A percentile compares a stretch with the other conserved stretches of the same genome.
These are phyloP conservation scores for Cotesia glomerata DNA, from an alignment of 1,140 invertebrate species.

Conservation along the genomic window DNA sequence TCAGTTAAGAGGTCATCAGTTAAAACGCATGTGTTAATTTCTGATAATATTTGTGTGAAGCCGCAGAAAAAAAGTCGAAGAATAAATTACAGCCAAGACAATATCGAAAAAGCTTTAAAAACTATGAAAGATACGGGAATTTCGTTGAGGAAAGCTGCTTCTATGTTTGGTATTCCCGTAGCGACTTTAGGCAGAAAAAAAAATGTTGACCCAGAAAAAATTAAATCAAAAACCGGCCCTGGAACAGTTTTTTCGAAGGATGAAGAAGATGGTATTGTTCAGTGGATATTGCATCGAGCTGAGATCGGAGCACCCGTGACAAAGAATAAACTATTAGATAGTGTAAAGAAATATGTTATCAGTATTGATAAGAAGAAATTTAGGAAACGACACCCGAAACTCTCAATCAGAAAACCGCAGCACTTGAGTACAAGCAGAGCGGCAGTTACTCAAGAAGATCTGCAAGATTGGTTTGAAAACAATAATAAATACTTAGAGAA, in stretches of 20 bases:
- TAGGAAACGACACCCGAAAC: neutral
- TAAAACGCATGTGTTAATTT: too few relatives aligned
- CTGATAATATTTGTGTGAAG: too few relatives aligned
- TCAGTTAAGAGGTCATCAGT: too few relatives aligned
- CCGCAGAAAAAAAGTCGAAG: too few relatives aligned
- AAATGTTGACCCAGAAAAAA: neutral
- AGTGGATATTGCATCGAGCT: constrained; percentile 44
- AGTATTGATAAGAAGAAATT: constrained; percentile 21
- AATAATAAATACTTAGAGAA: neutral
- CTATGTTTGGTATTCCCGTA: neutral
- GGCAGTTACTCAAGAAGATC: neutral
- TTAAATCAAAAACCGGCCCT: constrained; percentile 29
- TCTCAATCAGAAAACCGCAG: neutral
- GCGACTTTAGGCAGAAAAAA: constrained; percentile 4
- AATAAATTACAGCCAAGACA: too few relatives aligned
- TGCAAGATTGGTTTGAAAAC: neutral
- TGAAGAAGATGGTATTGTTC: constrained; percentile 41
- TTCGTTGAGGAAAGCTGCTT: neutral
- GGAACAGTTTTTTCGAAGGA: constrained; percentile 32
- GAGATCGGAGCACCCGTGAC: constrained; percentile 33
- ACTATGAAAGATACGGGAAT: neutral
- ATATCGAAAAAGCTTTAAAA: constrained; percentile 19
- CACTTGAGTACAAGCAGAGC: neutral
- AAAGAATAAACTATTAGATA: constrained; percentile 38
- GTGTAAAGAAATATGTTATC: constrained; percentile 47